Percentiles rank a stretch among this genome's conserved stretches.
Conservation (phyloP, 2,797 vertebrate genomes). For the Danio tinwini region DNA sequence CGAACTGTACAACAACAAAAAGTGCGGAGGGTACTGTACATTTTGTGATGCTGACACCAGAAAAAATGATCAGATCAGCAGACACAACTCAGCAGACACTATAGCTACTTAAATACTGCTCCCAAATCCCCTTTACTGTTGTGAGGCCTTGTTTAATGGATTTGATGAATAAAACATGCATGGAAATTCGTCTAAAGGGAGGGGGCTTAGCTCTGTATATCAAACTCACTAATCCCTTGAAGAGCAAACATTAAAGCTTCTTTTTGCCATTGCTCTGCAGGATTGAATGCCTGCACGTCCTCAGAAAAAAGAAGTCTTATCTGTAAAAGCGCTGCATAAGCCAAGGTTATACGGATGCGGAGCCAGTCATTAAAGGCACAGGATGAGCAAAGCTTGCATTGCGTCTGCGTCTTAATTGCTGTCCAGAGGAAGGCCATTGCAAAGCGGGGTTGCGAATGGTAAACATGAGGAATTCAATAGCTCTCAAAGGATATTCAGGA, state of each 20-base stretch:
- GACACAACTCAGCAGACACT: slow-evolving; percentile 18
- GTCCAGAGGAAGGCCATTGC: slow-evolving; percentile 10
- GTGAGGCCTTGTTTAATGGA: slow-evolving; percentile 44
- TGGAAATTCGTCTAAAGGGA: slow-evolving; percentile 31
- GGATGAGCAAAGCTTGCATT: neutral
- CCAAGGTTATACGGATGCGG: slow-evolving; percentile 13
- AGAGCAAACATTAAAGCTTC: slow-evolving; percentile 57
- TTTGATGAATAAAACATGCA: slow-evolving; percentile 58
- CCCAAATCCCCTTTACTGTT: slow-evolving; percentile 24
- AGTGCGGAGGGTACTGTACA: neutral
- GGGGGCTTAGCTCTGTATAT: slow-evolving; percentile 36
- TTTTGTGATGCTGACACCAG: slow-evolving; percentile 33
- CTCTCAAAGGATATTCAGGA: slow-evolving; percentile 16
- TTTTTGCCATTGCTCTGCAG: slow-evolving; percentile 22
- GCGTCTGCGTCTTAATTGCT: slow-evolving; percentile 35
- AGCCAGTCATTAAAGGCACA: slow-evolving; percentile 4
- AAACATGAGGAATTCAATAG: slow-evolving; percentile 30
- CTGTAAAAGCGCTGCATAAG: slow-evolving; percentile 26
- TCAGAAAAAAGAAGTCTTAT: slow-evolving; percentile 26
- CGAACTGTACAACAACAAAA: slow-evolving; percentile 6
- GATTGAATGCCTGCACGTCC: slow-evolving; percentile 23
- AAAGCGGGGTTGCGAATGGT: neutral
- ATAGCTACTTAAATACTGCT: slow-evolving; percentile 31
- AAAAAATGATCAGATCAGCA: slow-evolving; percentile 31
- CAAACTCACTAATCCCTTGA: slow-evolving; percentile 55